Evolutionary conservation across 2,113 vertebrate species (phyloP).

Genomic region (Sialia sialis): DNA sequence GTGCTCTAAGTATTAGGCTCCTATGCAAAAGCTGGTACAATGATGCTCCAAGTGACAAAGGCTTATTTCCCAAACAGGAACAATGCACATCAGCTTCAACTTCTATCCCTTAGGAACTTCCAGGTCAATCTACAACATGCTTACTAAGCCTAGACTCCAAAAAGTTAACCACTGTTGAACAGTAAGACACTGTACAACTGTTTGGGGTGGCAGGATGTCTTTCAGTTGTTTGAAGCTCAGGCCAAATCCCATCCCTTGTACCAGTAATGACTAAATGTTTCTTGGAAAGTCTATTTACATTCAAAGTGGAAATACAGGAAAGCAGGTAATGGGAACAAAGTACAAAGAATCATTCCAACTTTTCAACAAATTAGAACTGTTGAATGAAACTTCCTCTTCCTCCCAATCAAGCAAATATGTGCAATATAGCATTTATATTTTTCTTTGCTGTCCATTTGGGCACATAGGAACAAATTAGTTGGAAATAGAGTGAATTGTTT

Average conservation of each 20-base stretch:
- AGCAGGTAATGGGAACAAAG: neutral
- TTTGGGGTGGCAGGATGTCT: neutral
- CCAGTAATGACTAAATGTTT: neutral
- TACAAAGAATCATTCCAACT: neutral
- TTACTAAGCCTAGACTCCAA: neutral
- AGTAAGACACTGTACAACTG: neutral
- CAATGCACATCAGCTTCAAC: neutral
- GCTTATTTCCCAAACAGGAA: neutral
- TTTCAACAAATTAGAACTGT: neutral
- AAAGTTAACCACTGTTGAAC: neutral
- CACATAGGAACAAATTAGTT: neutral
- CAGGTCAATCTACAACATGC: neutral
- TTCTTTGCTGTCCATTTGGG: neutral
- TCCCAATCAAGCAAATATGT: neutral
- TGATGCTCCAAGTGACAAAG: fast-evolving
- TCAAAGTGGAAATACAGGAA: neutral
- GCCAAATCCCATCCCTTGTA: neutral
- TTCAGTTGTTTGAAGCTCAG: neutral
- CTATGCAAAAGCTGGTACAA: neutral
- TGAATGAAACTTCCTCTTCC: neutral
- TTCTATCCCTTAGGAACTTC: neutral
- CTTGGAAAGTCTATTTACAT: neutral
- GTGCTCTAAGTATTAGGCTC: neutral
- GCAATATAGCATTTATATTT: fast-evolving
- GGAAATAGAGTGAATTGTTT: neutral